These are phyloP conservation scores for Poecilia gillii DNA, from an alignment of 2,797 vertebrate species.

Conservation along the genomic window DNA sequence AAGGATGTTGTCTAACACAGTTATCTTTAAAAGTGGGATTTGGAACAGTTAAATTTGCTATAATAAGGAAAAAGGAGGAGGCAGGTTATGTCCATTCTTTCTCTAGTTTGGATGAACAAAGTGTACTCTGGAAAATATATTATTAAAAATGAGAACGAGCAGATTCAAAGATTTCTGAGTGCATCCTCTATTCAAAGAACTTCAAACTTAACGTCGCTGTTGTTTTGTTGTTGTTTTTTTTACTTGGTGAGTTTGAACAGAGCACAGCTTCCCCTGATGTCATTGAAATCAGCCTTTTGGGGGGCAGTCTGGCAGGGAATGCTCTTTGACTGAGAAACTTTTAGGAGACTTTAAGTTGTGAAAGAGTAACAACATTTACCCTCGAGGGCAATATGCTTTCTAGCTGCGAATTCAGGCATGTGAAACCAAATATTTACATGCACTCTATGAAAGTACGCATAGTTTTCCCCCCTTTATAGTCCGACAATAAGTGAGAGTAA, in stretches of 20 bases:
- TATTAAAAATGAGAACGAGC: not conserved
- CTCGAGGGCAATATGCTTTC: not conserved
- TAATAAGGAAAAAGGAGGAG: not conserved
- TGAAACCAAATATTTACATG: not conserved
- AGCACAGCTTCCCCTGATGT: not conserved
- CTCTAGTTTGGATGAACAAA: not conserved
- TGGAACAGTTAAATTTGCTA: not conserved
- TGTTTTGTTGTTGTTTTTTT: not conserved
- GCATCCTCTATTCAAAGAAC: not conserved
- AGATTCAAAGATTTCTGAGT: not conserved
- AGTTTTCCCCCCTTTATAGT: not conserved
- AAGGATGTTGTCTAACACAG: constrained; percentile 13
- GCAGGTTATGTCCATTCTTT: not conserved
- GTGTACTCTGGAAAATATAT: not conserved
- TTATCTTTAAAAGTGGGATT: not conserved
- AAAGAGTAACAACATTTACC: not conserved
- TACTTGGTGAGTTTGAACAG: not conserved
- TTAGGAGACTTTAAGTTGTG: not conserved
- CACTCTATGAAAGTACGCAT: not conserved
- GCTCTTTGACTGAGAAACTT: not conserved
- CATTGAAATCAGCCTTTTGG: not conserved
- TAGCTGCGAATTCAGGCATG: not conserved
- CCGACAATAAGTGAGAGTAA: not conserved
- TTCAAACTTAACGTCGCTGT: not conserved
- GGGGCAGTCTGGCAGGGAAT: not conserved